A percentile compares a stretch with the other conserved stretches of the same genome.
phyloP scores from a whole-genome alignment of 2,888 invertebrate genomes.

The Oxyteleia sp. region DNA sequence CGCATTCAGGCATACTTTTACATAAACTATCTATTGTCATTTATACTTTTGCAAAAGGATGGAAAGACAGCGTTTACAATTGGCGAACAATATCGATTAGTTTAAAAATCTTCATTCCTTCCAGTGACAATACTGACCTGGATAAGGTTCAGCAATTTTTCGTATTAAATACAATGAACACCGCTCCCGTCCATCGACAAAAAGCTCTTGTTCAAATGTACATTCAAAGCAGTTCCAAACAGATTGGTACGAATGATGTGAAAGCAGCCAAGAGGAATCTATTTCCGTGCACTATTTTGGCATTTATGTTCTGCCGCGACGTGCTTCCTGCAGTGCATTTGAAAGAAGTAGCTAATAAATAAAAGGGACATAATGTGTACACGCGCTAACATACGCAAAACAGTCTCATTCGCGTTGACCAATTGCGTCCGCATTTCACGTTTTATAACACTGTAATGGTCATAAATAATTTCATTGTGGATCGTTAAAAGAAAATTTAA shows the following conservation, averaged over 20 bases:
- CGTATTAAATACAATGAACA: slow-evolving; percentile 29
- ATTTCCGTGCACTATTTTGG: slow-evolving; percentile 73
- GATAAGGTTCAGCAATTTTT: slow-evolving; percentile 41
- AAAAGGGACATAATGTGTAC: slow-evolving; percentile 28
- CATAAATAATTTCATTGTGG: too few species aligned
- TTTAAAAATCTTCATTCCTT: too few species aligned
- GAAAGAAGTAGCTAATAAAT: slow-evolving; percentile 71
- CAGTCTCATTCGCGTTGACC: background rate
- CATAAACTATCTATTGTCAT: too few species aligned
- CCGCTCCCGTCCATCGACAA: slow-evolving; percentile 35
- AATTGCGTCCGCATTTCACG: background rate
- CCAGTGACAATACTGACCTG: background rate
- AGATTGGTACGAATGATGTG: slow-evolving; percentile 67
- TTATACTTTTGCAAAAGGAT: too few species aligned
- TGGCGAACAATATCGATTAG: too few species aligned
- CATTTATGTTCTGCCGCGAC: slow-evolving; percentile 62
- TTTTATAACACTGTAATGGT: too few species aligned
- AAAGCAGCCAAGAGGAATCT: slow-evolving; percentile 72
- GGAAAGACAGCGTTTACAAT: too few species aligned
- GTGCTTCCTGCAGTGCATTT: slow-evolving; percentile 64
- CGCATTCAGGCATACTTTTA: too few species aligned
- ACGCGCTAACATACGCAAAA: too few species aligned
- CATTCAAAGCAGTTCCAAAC: slow-evolving; percentile 51
- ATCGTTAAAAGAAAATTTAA: too few species aligned
- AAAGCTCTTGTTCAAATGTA: slow-evolving; percentile 52